Evolutionary conservation across 2,888 invertebrate genomes (phyloP), one percentile per base, ranked within the genome.

Genomic region (Pyrrhia umbra): DNA sequence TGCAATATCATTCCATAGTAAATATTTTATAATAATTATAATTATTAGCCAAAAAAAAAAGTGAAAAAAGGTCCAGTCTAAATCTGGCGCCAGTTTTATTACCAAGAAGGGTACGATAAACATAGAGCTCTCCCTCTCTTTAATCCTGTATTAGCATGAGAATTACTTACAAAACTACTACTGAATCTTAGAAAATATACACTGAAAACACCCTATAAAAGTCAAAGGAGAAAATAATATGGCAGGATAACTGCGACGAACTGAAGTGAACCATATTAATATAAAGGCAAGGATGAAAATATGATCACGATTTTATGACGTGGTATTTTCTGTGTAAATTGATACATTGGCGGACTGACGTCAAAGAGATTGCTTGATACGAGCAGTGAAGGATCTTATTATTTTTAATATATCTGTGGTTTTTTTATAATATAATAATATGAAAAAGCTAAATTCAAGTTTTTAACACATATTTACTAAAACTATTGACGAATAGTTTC

Each of bases 321-420:
- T 50, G 20, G 46, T 65, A 52, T 64, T 74, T 74, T 58, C 55
- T 68, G 74, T 73, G 63, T 77, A 77, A 77, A 75, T 75, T 73
- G 63, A 73, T 77, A 77, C 78, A 45, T 56, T 63, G 37, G 47
- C 45, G 34, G 51, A 43, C 27, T 61, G 59, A 52, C 68, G 64
- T 77, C 75, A 64, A 68, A 74, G 61, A 16, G 42, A 21, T 50
- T 56, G 59, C 60, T 56, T 45, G 43, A 55, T 58, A 45, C 18
- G 15, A 39, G 40, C 37, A 37, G 6, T 42, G 30, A 39, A 40
- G 39, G 23, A 21, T 47, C 42, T 55, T 55, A 25, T 51, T 47
- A 60, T 50, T 43, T 57, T 47, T 25, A 34, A 51, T 39, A 59
- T 5, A 6, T 42, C 23, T 42, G 21, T 42, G 47, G 45, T 49